These are phyloP conservation scores for Spermophilus dauricus DNA, from an alignment of 2,113 vertebrate genomes.

Conservation along the genomic window DNA sequence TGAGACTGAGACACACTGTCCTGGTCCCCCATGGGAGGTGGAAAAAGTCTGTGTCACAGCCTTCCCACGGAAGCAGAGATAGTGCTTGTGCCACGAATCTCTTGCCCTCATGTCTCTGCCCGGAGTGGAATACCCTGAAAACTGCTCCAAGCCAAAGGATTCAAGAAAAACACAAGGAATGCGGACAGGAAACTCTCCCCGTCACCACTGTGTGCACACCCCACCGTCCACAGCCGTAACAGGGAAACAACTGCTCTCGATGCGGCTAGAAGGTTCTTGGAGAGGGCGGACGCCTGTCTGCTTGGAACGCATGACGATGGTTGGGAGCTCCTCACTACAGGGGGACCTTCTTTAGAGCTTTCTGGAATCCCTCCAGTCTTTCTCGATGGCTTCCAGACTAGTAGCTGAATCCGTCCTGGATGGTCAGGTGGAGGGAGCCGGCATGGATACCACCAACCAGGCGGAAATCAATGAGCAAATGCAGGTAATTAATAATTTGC, in stretches of 20 bases:
- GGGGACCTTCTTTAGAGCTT: background rate
- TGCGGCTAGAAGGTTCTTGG: accelerated
- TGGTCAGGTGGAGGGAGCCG: background rate
- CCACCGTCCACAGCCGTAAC: no score
- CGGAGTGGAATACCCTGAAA: background rate
- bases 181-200: background rate
- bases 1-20: background rate
- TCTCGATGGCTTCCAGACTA: background rate
- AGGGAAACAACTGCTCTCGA: no score
- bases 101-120: background rate
- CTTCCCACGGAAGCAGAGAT: background rate
- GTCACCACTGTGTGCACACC: background rate
- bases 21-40: background rate
- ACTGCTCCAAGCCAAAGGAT: background rate
- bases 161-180: background rate
- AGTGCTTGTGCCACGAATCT: no score
- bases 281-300: no score
- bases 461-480: background rate
- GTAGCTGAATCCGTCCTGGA: background rate
- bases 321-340: background rate
- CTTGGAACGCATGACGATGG: accelerated
- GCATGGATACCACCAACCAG: background rate
- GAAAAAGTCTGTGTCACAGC: no score
- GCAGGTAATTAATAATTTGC: background rate
- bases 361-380: background rate